phyloP scores from a whole-genome alignment of 2,888 invertebrate genomes.

The Nomada fabriciana region DNA sequence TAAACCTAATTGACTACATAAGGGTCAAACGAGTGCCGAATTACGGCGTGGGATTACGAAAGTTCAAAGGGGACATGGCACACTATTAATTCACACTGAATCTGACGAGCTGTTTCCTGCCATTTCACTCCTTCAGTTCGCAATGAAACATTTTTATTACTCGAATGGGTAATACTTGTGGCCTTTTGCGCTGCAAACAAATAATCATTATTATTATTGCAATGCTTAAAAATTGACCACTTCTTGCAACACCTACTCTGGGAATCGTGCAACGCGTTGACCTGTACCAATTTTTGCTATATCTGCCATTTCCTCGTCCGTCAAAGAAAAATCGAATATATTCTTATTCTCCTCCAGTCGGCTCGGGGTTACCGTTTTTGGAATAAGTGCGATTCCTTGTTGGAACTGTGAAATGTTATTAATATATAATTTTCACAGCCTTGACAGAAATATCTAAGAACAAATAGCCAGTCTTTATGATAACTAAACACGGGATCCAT shows the following conservation, averaged over 20 bases:
- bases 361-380: conserved; percentile 87
- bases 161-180: conserved; percentile 77
- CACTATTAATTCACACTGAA: conserved; percentile 38
- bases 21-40: conserved; percentile 61
- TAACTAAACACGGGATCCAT: no score
- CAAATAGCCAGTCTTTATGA: no score
- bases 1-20: conserved; percentile 62
- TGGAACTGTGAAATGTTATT: conserved; percentile 69
- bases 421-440: neutral
- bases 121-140: conserved; percentile 10
- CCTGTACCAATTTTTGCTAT: conserved; percentile 86
- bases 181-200: conserved; percentile 67
- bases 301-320: conserved; percentile 85
- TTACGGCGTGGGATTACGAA: conserved; percentile 44
- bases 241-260: conserved; percentile 85
- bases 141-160: neutral
- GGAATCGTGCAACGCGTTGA: conserved; percentile 87
- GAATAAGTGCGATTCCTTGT: conserved; percentile 86
- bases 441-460: neutral
- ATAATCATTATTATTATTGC: neutral
- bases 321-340: conserved; percentile 87
- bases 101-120: conserved; percentile 58
- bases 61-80: conserved; percentile 55
- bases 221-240: neutral
- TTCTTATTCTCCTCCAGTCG: conserved; percentile 88